Conservation (phyloP, 2,888 invertebrate genomes). For the Lasioglossum villosulum region DNA sequence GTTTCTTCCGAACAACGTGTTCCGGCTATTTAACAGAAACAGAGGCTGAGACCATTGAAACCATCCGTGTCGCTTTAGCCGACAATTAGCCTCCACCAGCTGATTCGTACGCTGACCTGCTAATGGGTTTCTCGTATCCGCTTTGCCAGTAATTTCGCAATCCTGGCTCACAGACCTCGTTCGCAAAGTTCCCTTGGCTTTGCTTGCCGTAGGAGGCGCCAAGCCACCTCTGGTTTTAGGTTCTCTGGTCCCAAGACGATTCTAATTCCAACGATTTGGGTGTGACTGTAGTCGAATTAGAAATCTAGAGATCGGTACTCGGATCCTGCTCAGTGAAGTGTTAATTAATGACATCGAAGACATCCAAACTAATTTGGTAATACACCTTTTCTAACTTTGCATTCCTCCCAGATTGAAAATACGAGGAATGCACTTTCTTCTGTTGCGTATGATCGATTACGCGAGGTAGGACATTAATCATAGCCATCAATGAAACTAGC, state of each 20-base stretch:
- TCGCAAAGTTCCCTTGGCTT: background rate
- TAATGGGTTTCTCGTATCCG: background rate
- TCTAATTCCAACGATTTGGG: too few relatives aligned
- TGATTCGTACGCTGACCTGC: background rate
- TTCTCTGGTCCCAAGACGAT: too few relatives aligned
- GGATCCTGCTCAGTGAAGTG: too few relatives aligned
- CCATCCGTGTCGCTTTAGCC: background rate
- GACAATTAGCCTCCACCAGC: constrained; percentile 1
- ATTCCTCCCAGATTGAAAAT: background rate
- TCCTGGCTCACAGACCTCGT: background rate
- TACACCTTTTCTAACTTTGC: background rate
- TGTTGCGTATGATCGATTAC: background rate
- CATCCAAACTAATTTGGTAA: background rate
- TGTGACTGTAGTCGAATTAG: too few relatives aligned
- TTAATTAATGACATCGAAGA: background rate
- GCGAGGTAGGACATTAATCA: background rate
- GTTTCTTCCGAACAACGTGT: constrained; percentile 7
- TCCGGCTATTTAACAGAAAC: constrained; percentile 32
- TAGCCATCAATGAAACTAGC: background rate
- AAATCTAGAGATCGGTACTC: too few relatives aligned
- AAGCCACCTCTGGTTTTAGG: too few relatives aligned
- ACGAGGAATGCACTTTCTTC: background rate
- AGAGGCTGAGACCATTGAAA: background rate
- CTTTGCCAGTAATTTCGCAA: background rate
- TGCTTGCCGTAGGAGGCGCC: too few relatives aligned